Evolutionary conservation across 2,888 invertebrate genomes (phyloP).

Genomic region (Lasioglossum morio): DNA sequence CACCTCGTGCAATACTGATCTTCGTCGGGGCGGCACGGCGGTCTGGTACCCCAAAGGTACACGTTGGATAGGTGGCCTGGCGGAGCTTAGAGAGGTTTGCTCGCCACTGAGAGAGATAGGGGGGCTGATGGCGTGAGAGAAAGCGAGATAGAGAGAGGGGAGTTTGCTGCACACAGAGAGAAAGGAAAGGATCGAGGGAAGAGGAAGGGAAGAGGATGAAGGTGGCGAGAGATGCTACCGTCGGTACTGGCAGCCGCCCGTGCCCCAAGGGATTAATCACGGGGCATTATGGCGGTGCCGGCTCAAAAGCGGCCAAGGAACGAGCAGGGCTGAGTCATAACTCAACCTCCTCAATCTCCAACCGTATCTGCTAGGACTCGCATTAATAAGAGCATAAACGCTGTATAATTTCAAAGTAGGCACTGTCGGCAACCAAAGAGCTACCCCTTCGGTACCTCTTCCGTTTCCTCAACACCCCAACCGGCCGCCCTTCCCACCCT

Average conservation of each 20-base stretch:
- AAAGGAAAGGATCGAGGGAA: background rate
- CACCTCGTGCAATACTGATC: constrained; percentile 78
- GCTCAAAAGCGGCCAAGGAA: constrained; percentile 79
- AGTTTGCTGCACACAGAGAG: background rate
- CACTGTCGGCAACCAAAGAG: constrained; percentile 60
- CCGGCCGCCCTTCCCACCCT: background rate
- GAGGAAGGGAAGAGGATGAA: constrained; percentile 54
- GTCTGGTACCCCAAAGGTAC: constrained; percentile 54
- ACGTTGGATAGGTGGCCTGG: constrained; percentile 43
- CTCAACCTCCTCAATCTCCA: constrained; percentile 75
- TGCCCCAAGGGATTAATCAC: constrained; percentile 82
- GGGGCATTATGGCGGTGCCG: constrained; percentile 79
- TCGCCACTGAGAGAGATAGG: background rate
- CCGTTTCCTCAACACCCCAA: background rate
- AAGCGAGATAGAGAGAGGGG: background rate
- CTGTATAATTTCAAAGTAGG: constrained; percentile 72
- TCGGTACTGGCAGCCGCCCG: constrained; percentile 66
- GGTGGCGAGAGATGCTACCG: constrained; percentile 72
- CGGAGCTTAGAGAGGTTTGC: constrained; percentile 3
- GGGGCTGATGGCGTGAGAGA: background rate
- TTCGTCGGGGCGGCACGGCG: constrained; percentile 46
- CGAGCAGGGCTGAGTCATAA: constrained; percentile 75
- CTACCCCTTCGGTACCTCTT: constrained; percentile 39
- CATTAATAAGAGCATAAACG: constrained; percentile 81
- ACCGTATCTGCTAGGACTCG: constrained; percentile 76